These are phyloP conservation scores for Cydia amplana DNA, from an alignment of 1,140 invertebrate species.

Conservation along the genomic window DNA sequence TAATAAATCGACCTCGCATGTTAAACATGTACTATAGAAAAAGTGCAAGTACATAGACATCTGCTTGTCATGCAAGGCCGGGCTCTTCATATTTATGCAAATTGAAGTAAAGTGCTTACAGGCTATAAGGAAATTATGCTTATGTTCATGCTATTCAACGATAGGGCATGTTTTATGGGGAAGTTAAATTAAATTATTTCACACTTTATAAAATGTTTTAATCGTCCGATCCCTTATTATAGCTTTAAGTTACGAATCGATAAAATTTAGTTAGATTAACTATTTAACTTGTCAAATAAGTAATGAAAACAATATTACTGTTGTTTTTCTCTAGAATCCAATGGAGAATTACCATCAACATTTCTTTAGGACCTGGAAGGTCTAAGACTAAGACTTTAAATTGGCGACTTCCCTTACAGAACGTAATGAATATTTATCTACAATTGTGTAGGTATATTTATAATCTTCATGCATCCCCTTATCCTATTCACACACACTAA, in stretches of 20 bases:
- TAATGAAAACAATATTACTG: not conserved
- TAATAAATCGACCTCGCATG: not conserved
- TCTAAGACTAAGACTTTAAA: too few relatives aligned
- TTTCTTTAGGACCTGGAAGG: not conserved
- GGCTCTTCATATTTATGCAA: conserved; percentile 11
- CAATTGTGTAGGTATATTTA: conserved; percentile 2
- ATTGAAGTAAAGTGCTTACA: conserved; percentile 9
- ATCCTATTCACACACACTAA: conserved; percentile 28
- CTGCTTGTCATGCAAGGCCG: conserved; percentile 9
- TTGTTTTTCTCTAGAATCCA: not conserved
- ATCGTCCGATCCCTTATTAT: too few relatives aligned
- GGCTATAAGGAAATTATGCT: not conserved
- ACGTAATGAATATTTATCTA: not conserved
- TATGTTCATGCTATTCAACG: not conserved
- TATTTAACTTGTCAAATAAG: not conserved
- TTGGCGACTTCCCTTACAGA: not conserved
- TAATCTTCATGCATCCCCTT: conserved; percentile 27
- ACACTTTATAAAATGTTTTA: too few relatives aligned
- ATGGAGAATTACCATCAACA: not conserved
- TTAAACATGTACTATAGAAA: not conserved
- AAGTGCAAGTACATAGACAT: not conserved
- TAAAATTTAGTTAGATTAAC: too few relatives aligned
- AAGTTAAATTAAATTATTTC: too few relatives aligned
- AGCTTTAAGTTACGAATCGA: too few relatives aligned
- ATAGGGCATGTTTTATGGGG: not conserved